Conservation (phyloP, 2,113 vertebrate genomes). For the Guaruba guarouba region DNA sequence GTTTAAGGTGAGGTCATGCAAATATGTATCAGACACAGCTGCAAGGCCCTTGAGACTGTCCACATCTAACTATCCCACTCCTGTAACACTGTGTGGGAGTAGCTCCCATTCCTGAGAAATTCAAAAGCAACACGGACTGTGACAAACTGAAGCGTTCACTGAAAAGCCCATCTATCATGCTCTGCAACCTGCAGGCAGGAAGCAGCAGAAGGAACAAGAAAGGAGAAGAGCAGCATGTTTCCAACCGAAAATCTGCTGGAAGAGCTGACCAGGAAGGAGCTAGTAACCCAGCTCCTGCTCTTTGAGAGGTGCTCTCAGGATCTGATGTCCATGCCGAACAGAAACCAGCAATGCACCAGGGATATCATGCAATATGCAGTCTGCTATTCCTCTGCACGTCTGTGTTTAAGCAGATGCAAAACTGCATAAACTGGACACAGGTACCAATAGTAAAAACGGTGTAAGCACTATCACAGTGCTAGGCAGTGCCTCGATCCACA, state of each 20-base stretch:
- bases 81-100: not conserved
- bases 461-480: rapidly evolving
- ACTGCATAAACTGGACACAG: not conserved
- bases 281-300: not conserved
- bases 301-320: not conserved
- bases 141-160: rapidly evolving
- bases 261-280: not conserved
- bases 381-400: not conserved
- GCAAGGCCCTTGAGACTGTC: rapidly evolving
- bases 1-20: not conserved
- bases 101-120: not conserved
- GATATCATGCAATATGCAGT: rapidly evolving
- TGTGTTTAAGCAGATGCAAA: not conserved
- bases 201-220: not conserved
- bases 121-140: rapidly evolving
- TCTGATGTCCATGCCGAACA: rapidly evolving
- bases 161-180: not conserved
- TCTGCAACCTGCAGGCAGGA: not conserved
- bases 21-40: not conserved
- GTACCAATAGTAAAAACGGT: rapidly evolving
- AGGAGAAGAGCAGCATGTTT: not conserved
- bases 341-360: not conserved
- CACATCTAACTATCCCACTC: not conserved
- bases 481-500: not conserved
- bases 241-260: not conserved